phyloP scores from a whole-genome alignment of 1,140 invertebrate species.

The Aphis craccivora region DNA sequence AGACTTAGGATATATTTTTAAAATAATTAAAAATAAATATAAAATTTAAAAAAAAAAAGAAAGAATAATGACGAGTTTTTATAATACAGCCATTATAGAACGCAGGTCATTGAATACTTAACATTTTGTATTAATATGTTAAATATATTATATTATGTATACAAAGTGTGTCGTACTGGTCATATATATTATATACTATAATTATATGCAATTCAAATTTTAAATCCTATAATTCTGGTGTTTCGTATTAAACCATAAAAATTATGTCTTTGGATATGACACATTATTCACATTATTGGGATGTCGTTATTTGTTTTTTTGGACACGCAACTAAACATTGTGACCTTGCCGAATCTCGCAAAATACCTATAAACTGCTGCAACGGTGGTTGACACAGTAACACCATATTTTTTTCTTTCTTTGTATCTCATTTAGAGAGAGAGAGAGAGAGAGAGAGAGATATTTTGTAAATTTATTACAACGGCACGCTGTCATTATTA shows the following conservation, averaged over 20 bases:
- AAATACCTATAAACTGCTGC: background rate
- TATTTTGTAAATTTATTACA: background rate
- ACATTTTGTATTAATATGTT: background rate
- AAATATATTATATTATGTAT: too few species aligned
- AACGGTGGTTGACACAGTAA: slow-evolving; percentile 3
- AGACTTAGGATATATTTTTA: too few species aligned
- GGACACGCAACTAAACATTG: background rate
- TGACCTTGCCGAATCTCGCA: background rate
- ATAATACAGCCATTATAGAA: background rate
- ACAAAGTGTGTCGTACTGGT: background rate
- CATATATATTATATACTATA: background rate
- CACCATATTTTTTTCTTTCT: background rate
- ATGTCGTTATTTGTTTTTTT: background rate
- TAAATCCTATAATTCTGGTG: background rate
- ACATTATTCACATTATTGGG: slow-evolving; percentile 9
- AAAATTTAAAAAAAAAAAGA: too few species aligned
- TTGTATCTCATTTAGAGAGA: background rate
- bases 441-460: background rate
- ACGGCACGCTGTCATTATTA: background rate
- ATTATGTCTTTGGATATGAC: background rate
- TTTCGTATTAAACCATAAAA: background rate
- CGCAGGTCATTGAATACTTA: background rate
- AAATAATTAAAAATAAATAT: too few species aligned
- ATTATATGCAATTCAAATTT: background rate
- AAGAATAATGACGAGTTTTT: background rate